Percentiles rank a stretch among this genome's conserved stretches.
Conservation (phyloP, 2,113 vertebrate genomes). For the Ageneiosus marmoratus region DNA sequence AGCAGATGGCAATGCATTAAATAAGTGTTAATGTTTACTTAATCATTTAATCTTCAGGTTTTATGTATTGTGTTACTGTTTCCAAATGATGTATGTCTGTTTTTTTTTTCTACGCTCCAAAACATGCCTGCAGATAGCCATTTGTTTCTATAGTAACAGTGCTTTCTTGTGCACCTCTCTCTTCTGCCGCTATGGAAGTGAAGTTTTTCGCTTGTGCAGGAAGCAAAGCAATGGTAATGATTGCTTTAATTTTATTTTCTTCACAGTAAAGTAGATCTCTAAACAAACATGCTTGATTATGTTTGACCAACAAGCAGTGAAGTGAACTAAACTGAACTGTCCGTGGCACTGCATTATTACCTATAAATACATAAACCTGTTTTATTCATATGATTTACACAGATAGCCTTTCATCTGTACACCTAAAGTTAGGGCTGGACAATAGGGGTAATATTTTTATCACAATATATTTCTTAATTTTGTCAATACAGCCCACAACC, state of each 20-base stretch:
- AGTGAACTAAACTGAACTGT: too few species aligned
- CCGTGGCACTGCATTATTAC: not conserved
- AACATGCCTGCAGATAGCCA: not conserved
- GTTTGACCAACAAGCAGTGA: not conserved
- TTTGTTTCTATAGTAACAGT: constrained; percentile 1
- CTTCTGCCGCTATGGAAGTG: not conserved
- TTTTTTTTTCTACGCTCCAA: not conserved
- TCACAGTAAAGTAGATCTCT: not conserved
- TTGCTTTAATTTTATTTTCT: not conserved
- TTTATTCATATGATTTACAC: not conserved
- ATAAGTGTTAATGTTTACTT: not conserved
- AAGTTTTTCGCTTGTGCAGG: not conserved
- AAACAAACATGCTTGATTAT: not conserved
- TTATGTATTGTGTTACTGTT: not conserved
- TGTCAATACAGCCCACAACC: too few species aligned
- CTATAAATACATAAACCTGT: not conserved
- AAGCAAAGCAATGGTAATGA: not conserved
- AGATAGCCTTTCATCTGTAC: not conserved
- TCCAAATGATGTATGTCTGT: not conserved
- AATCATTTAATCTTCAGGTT: not conserved
- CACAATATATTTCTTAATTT: too few species aligned
- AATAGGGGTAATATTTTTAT: too few species aligned
- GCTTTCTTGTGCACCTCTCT: not conserved
- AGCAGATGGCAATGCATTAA: not conserved
- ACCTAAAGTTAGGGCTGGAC: not conserved